Percentiles rank a stretch among this genome's conserved stretches.
phyloP scores from a whole-genome alignment of 2,113 vertebrate species.

The Serilophus lunatus region DNA sequence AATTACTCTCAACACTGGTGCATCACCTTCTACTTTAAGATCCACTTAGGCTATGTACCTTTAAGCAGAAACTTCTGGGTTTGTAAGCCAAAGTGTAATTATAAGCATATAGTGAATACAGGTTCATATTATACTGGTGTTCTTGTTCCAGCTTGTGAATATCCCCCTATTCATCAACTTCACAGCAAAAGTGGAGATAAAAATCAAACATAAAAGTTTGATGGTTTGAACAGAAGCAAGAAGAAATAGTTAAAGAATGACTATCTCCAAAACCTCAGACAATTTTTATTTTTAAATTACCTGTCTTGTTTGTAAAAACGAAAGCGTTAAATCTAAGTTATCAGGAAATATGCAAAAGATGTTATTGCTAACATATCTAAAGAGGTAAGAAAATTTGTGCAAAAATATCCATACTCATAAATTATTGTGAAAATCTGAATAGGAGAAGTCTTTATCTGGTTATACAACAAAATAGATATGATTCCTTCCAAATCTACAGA shows the following conservation, averaged over 20 bases:
- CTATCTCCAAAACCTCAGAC: background rate
- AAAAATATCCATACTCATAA: background rate
- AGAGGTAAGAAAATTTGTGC: background rate
- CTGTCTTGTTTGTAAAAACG: background rate
- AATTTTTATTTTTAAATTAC: background rate
- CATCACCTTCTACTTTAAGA: background rate
- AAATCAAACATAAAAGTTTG: background rate
- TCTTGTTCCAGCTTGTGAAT: background rate
- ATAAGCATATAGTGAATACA: background rate
- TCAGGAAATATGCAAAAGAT: background rate
- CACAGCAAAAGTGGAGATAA: background rate
- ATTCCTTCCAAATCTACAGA: background rate
- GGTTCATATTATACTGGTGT: background rate
- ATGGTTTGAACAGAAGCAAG: background rate
- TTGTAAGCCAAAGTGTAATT: background rate
- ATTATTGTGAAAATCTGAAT: background rate
- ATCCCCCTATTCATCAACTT: background rate
- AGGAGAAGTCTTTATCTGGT: background rate
- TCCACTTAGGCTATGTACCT: background rate
- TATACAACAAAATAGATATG: background rate
- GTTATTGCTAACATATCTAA: background rate
- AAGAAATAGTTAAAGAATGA: background rate
- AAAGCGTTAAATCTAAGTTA: background rate
- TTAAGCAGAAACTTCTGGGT: background rate
- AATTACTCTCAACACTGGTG: background rate